These are phyloP conservation scores for Sinocyclocheilus grahami DNA, from an alignment of 2,113 vertebrate species.

Conservation along the genomic window DNA sequence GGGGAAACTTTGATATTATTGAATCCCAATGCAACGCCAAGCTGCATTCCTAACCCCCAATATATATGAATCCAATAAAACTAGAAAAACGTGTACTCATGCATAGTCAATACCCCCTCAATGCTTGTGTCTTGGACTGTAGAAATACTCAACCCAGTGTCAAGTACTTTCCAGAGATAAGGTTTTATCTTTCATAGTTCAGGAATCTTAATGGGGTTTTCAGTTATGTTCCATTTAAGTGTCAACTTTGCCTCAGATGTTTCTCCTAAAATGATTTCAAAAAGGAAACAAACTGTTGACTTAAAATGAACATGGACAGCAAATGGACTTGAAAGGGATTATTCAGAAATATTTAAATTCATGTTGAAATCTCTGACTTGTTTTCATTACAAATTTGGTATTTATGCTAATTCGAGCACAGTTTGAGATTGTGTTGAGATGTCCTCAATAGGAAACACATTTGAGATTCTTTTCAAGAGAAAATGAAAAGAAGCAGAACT, in stretches of 20 bases:
- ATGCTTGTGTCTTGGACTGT: background rate
- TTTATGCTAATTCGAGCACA: background rate
- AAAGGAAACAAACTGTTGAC: background rate
- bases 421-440: background rate
- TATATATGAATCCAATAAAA: background rate
- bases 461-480: background rate
- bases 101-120: background rate
- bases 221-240: background rate
- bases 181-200: constrained; percentile 11
- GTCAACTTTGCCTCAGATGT: background rate
- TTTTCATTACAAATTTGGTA: background rate
- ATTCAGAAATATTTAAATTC: background rate
- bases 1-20: constrained; percentile 24
- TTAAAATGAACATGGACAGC: background rate
- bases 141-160: background rate
- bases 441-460: background rate
- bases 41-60: constrained; percentile 2
- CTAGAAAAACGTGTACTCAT: background rate
- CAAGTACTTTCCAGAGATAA: constrained; percentile 2
- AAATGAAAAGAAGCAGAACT: background rate
- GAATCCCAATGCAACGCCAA: constrained; percentile 1
- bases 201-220: background rate
- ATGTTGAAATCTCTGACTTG: background rate
- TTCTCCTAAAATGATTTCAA: background rate
- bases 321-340: background rate